A percentile compares a stretch with the other conserved stretches of the same genome.
Evolutionary conservation across 2,888 invertebrate genomes (phyloP).

Genomic region (Branchipolynoe longqiensis): DNA sequence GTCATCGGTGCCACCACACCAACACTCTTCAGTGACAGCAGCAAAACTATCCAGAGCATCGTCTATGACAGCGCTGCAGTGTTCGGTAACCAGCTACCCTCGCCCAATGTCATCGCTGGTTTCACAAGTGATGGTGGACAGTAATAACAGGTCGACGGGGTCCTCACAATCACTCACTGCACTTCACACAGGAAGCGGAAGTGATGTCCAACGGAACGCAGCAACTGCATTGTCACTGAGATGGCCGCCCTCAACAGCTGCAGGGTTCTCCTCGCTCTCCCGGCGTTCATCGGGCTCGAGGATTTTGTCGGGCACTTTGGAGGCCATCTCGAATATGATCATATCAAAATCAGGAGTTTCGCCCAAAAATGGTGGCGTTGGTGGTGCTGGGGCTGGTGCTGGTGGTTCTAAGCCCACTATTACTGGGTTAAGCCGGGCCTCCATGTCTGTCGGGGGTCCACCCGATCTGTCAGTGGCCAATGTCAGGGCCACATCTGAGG

Average conservation of each 20-base stretch:
- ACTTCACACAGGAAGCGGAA: neutral
- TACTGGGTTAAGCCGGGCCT: too few relatives aligned
- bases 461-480: neutral
- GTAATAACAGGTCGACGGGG: neutral
- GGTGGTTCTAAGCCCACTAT: too few relatives aligned
- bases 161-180: conserved; percentile 27
- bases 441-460: neutral
- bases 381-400: too few relatives aligned
- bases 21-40: too few relatives aligned
- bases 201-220: neutral
- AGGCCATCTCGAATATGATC: conserved; percentile 48
- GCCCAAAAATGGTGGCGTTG: neutral
- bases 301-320: conserved; percentile 35
- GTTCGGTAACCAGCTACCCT: neutral
- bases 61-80: conserved; percentile 26
- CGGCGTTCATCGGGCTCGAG: neutral
- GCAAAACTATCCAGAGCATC: neutral
- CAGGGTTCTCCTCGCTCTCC: neutral
- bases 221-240: neutral
- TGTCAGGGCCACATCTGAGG: neutral
- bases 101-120: neutral
- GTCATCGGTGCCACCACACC: too few relatives aligned
- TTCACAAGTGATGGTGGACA: too few relatives aligned
- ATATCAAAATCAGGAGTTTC: conserved; percentile 34
- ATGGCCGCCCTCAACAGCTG: neutral